Evolutionary conservation across 2,888 invertebrate genomes (phyloP), one percentile per base, ranked within the genome.

Genomic region (Phalera bucephala): DNA sequence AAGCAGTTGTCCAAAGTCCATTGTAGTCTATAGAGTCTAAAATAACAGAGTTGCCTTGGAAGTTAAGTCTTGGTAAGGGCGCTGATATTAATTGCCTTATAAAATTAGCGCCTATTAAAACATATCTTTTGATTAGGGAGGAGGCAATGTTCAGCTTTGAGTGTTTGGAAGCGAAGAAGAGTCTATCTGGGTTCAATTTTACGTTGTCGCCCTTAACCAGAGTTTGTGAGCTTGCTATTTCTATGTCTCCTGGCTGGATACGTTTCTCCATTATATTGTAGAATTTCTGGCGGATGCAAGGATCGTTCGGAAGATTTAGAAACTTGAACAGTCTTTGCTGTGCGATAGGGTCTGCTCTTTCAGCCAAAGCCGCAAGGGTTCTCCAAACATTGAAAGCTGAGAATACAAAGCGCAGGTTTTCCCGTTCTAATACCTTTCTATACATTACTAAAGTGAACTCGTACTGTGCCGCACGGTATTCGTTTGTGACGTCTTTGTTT

Each of bases 1-100:
- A 66, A 0, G 56, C 55, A 6, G 52, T 47, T 0, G 46, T 51
- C 63, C 64, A 64, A n/a, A n/a, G n/a, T n/a, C n/a, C n/a, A n/a
- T n/a, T n/a, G n/a, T n/a, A n/a, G n/a, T n/a, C n/a, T n/a, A 66
- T 25, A 1, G 54, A 44, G 31, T 64, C 59, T 6, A 61, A 9
- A 7, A 66, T 23, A 0, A 63, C 35, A 0, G 66, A 66, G 22
- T 66, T 64, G 0, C 65, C 65, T 1, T 11, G 43, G 1, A 57
- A 19, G 30, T 60, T 22, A 0, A 50, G 36, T 8, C 19, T 34
- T 11, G 36, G 43, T 9, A 51, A 30, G 10, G n/a, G n/a, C n/a
- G n/a, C n/a, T n/a, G n/a, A n/a, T n/a, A n/a, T n/a, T n/a, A n/a
- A n/a, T n/a, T n/a, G 33, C 13, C 34, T 35, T 10, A 58, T 45